These are phyloP conservation scores for Hymenochirus boettgeri DNA, from an alignment of 2,113 vertebrate species.

Conservation along the genomic window DNA sequence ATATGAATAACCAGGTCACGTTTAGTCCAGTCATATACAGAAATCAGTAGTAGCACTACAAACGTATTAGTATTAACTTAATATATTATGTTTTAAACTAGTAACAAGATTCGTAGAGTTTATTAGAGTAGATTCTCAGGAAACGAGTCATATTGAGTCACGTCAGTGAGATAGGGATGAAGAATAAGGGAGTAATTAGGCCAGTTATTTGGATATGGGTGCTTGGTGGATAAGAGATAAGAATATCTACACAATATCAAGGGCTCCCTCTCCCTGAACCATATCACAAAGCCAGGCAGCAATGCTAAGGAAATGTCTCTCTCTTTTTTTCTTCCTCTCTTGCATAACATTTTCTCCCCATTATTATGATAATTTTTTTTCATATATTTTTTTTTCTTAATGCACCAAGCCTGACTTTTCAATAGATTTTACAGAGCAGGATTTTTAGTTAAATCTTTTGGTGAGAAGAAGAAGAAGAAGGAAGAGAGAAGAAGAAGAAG, in stretches of 20 bases:
- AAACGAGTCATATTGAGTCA: too few species aligned
- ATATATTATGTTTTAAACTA: too few species aligned
- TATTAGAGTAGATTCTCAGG: too few species aligned
- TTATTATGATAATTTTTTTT: conserved; percentile 60
- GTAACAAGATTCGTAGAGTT: too few species aligned
- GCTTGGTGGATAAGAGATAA: conserved; percentile 69
- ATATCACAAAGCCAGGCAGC: conserved; percentile 65
- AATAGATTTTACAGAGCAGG: conserved; percentile 43
- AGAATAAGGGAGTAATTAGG: conserved; percentile 65
- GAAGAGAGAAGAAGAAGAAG: conserved; percentile 29
- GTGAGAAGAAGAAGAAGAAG: conserved; percentile 28
- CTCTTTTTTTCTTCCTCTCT: conserved; percentile 20
- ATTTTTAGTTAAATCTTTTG: conserved; percentile 27
- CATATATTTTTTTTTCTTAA: conserved; percentile 45
- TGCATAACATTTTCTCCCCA: conserved; percentile 53
- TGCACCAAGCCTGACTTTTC: conserved; percentile 41
- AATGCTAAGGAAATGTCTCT: conserved; percentile 59
- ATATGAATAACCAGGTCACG: too few species aligned
- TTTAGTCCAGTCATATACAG: too few species aligned
- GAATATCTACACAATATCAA: conserved; percentile 67
- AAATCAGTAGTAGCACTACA: too few species aligned
- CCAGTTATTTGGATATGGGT: conserved; percentile 66
- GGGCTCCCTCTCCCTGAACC: conserved; percentile 59
- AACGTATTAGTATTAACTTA: too few species aligned
- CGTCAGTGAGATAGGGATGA: conserved; percentile 44